These are phyloP conservation scores for Heliconius melpomene DNA, from an alignment of 1,140 invertebrate genomes.

Conservation along the genomic window DNA sequence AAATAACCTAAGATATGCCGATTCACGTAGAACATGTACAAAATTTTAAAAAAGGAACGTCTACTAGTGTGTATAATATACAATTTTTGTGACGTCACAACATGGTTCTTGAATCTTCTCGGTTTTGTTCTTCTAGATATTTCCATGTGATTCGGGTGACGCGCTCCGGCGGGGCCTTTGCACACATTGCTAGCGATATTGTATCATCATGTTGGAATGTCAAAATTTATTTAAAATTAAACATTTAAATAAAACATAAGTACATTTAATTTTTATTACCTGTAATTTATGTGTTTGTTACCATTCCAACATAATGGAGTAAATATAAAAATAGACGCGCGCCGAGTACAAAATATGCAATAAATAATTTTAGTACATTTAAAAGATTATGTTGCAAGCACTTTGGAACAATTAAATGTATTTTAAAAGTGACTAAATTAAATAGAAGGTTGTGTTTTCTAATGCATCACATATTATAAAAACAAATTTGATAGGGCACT, in stretches of 20 bases:
- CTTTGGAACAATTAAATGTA: no score
- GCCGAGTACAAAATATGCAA: conserved; percentile 58
- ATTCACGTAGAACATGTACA: conserved; percentile 31
- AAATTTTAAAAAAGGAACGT: conserved; percentile 26
- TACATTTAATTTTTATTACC: not conserved
- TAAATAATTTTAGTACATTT: not conserved
- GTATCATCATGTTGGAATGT: conserved; percentile 58
- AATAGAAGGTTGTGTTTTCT: conserved; percentile 11
- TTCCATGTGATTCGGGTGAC: conserved; percentile 70
- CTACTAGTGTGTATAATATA: conserved; percentile 30
- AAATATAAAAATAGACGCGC: conserved; percentile 62
- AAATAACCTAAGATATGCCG: conserved; percentile 35
- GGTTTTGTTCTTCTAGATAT: conserved; percentile 39
- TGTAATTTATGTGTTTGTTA: conserved; percentile 9
- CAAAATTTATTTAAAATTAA: not conserved
- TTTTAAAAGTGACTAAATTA: not conserved
- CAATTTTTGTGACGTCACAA: conserved; percentile 16
- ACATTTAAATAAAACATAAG: not conserved
- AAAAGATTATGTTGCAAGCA: not conserved
- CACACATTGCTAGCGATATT: conserved; percentile 75
- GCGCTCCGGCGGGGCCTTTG: conserved; percentile 60
- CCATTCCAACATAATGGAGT: conserved; percentile 62
- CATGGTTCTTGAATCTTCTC: conserved; percentile 22
- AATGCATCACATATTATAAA: not conserved
- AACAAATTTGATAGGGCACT: no score